Conservation (phyloP, 1,140 invertebrate genomes). For the Cylas formicarius region DNA sequence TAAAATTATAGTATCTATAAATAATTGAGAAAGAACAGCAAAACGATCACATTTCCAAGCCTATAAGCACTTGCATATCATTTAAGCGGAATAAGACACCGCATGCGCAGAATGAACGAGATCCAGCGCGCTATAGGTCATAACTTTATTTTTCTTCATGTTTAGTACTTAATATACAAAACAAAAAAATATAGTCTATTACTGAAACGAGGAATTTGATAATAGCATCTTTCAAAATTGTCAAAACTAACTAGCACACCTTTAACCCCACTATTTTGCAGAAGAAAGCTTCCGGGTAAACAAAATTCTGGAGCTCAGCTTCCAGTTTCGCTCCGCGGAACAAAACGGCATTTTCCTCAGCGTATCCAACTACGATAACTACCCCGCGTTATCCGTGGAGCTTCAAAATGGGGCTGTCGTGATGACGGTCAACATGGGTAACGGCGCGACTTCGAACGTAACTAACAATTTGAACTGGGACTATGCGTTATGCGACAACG, state of each 20-base stretch:
- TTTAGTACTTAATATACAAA: background rate
- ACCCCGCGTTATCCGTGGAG: slow-evolving; percentile 67
- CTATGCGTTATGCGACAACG: slow-evolving; percentile 72
- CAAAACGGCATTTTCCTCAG: slow-evolving; percentile 72
- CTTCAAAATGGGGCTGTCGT: slow-evolving; percentile 69
- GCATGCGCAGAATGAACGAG: too few relatives aligned
- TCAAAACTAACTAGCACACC: background rate
- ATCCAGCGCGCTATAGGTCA: too few relatives aligned
- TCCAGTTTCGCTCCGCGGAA: slow-evolving; percentile 80
- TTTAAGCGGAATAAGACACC: too few relatives aligned
- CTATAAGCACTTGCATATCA: too few relatives aligned
- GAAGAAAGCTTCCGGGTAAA: slow-evolving; percentile 65
- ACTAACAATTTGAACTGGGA: slow-evolving; percentile 53
- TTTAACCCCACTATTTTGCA: slow-evolving; percentile 39
- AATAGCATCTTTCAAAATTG: background rate
- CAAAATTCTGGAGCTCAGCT: slow-evolving; percentile 59
- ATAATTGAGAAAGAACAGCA: too few relatives aligned
- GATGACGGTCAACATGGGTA: slow-evolving; percentile 61
- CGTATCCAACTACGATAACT: slow-evolving; percentile 53
- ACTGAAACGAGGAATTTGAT: background rate
- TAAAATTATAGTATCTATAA: too few relatives aligned
- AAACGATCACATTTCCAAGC: too few relatives aligned
- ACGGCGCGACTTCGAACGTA: slow-evolving; percentile 53
- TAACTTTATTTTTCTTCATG: too few relatives aligned
- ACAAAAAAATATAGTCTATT: background rate